Base-by-base conservation (phyloP, 2,888 invertebrate species). In the Eristalis tenax region DNA sequence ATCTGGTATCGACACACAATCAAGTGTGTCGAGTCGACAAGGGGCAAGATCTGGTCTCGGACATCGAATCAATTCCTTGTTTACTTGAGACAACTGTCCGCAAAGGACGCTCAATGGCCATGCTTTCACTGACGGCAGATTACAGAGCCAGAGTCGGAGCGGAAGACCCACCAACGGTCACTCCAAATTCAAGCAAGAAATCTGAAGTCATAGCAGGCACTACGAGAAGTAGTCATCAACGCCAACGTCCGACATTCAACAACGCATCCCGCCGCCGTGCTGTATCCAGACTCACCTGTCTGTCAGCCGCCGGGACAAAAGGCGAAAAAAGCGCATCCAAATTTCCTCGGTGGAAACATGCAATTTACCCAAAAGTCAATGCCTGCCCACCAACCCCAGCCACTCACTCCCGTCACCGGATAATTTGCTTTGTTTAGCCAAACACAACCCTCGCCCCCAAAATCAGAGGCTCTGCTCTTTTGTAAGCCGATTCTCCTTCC, bases 391-490 rank as follows among this genome's bases (percentile, higher is more conserved):
- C 32, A 8, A 13, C 15, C 1, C 11, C 35, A 2, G 15, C n/a
- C 43, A n/a, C 43, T 18, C 43, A 43, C 6, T 15, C n/a, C n/a
- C 43, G 43, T 15, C n/a, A 8, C n/a, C 50, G 50, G 50, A 18
- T 50, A 50, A 50, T 50, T 73, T 69, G 50, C 64, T 64, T 73
- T 64, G 71, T 57, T 77, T 57, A 73, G 43, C 43, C 22, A 68
- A 57, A 75, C 63, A 75, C 63, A 63, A 38, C 28, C 8, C 8
- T 26, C 61, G 50, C 43, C 15, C n/a, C 8, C 5, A n/a, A 50
- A 81, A 71, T 23, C 28, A 13, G 68, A 83, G 83, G 61, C 18
- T 57, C 26, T 18, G 8, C 50, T 50, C 84, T 71, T 84, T 84
- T 84, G 84, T 68, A 73, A 76, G 74, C 66, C 32, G 71, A 85